phyloP scores from a whole-genome alignment of 2,113 vertebrate genomes.

The Todiramphus saurophagus region DNA sequence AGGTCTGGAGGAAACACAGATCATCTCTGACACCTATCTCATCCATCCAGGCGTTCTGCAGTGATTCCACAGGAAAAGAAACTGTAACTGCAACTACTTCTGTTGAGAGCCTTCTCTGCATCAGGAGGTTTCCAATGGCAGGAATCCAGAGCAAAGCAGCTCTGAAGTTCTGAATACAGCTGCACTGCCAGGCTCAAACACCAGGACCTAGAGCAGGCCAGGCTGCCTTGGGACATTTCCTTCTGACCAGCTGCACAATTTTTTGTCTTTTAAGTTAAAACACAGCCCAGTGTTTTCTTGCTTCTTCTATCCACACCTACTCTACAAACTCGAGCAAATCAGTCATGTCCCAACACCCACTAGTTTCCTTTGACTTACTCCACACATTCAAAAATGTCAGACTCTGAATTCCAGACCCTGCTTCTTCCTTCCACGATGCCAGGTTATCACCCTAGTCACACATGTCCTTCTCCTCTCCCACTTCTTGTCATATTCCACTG shows the following conservation, averaged over 20 bases:
- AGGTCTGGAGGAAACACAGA: background rate
- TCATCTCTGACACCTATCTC: background rate
- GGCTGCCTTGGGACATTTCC: background rate
- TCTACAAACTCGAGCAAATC: background rate
- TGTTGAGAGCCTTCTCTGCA: background rate
- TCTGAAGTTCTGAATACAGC: background rate
- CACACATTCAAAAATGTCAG: background rate
- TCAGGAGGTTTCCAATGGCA: background rate
- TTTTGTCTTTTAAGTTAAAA: background rate
- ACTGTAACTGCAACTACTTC: background rate
- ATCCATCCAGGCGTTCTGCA: background rate
- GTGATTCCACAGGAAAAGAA: background rate
- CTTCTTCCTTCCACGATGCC: background rate
- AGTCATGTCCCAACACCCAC: constrained; percentile 8
- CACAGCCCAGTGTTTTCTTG: background rate
- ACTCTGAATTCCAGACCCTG: background rate
- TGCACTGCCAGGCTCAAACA: background rate
- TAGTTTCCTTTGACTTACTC: constrained; percentile 6
- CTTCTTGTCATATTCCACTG: constrained; percentile 22
- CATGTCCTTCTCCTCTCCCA: background rate
- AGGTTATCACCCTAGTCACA: background rate
- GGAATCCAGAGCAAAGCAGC: background rate
- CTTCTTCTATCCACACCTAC: background rate
- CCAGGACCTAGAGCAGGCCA: background rate
- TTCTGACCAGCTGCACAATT: background rate